Evolutionary conservation across 2,888 invertebrate genomes (phyloP), one percentile per base, ranked within the genome.

Genomic region (Amiota communis): DNA sequence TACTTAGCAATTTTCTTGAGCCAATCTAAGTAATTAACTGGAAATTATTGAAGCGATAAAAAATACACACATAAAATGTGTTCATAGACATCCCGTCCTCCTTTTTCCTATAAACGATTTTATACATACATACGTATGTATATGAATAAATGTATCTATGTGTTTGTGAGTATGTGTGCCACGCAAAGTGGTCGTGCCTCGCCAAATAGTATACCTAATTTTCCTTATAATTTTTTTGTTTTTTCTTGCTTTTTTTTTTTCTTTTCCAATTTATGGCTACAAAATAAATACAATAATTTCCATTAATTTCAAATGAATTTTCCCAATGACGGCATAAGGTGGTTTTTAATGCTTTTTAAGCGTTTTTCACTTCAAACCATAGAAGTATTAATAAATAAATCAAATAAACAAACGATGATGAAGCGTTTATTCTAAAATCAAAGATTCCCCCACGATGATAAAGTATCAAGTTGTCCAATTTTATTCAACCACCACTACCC

Each of bases 311-410:
- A 17, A 61, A 61, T 61, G 61, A 61, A 61, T 61, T 61, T 61
- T 61, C 61, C 0, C 36, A 20, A 20, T 61, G 61, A 20, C 13
- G 15, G n/a, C 13, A 47, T 46, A 23, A 20, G 23, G n/a, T 23
- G 15, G 8, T 70, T 77, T 83, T 84, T 83, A 80, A 81, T 83
- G 83, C 82, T 81, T 82, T 83, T 83, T 83, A 83, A 83, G 84
- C 84, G 80, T 79, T 83, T 83, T 83, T 82, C 80, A 78, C 63
- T 63, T n/a, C 23, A 23, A 2, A 23, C 1, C 23, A 23, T 8
- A 47, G 6, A 36, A 36, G 82, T 84, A 82, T 2, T 23, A 23
- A 2, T 23, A 83, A 83, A 84, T 84, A 83, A 84, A 84, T 81
- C 84, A 83, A 77, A 80, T 83, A 53, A 6, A 15, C 15, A 13